phyloP scores from a whole-genome alignment of 2,797 vertebrate genomes.

The Hydrolagus colliei region DNA sequence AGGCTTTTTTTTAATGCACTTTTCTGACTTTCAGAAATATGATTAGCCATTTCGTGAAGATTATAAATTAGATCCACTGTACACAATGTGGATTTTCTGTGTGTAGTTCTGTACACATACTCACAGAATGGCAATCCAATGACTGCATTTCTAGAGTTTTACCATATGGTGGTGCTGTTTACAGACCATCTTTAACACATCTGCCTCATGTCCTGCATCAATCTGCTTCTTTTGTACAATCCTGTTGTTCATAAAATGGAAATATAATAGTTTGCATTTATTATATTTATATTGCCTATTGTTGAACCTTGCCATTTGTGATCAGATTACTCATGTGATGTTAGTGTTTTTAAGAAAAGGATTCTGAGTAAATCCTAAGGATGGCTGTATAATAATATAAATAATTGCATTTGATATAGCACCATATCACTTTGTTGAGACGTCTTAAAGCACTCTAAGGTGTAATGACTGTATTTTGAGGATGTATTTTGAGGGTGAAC shows the following conservation, averaged over 20 bases:
- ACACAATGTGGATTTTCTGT: too few species aligned
- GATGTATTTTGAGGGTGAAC: too few species aligned
- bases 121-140: not conserved
- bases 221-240: not conserved
- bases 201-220: not conserved
- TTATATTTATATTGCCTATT: not conserved
- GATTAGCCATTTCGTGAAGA: too few species aligned
- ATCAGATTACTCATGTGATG: not conserved
- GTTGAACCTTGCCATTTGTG: not conserved
- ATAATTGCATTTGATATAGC: too few species aligned
- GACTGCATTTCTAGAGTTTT: not conserved
- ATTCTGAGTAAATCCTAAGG: not conserved
- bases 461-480: too few species aligned
- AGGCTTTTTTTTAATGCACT: too few species aligned
- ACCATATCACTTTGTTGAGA: too few species aligned
- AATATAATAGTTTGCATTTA: not conserved
- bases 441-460: too few species aligned
- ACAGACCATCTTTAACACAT: not conserved
- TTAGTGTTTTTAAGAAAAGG: not conserved
- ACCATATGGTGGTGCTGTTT: conserved; percentile 1
- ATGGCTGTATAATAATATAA: not conserved
- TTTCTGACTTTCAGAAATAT: too few species aligned
- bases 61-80: too few species aligned
- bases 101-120: too few species aligned
- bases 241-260: not conserved